Evolutionary conservation across 2,888 invertebrate genomes (phyloP), one percentile per base, ranked within the genome.

Genomic region (Cerastis leucographa): DNA sequence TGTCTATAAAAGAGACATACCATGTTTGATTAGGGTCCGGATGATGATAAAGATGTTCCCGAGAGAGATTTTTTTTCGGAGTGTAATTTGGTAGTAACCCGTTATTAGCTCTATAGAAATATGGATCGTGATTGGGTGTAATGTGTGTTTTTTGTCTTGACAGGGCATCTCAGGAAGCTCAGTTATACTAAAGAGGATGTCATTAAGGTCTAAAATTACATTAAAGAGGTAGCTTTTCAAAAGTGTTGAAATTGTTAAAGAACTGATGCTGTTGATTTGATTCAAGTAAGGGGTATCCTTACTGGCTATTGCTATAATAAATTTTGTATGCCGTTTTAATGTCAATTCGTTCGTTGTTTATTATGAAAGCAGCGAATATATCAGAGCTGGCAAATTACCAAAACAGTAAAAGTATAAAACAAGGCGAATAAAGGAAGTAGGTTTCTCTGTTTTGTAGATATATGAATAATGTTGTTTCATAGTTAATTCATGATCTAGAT

Each of bases 11-110:
- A 85, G 89, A 92, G 89, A 89, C 90, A 90, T 88, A 89, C 89
- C 88, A 86, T 94, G 92, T 94, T 94, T 94, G 94, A 94, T 93
- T 92, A 92, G 91, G 92, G 91, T 88, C 87, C 88, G 86, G 89
- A 89, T 88, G 86, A 78, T 88, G 85, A 87, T 90, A 90, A 85
- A 87, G 88, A 86, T 76, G 85, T 88, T 87, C 83, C 83, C 91
- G 70, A 75, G 90, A 87, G 90, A 90, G 80, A 81, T 88, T 88
- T 88, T 85, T 88, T 85, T 82, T 49, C 54, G 17, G 35, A 44
- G 42, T 19, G 49, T 64, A n/a, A 80, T 88, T 80, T 80, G 70
- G 49, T 71, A 56, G 62, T 76, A 80, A 66, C 71, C 77, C 66
- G 67, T 80, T 78, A 81, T 84, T 83, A 88, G 29, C 49, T 73